These are phyloP conservation scores for Polypterus senegalus DNA, from an alignment of 2,113 vertebrate species.

Conservation along the genomic window DNA sequence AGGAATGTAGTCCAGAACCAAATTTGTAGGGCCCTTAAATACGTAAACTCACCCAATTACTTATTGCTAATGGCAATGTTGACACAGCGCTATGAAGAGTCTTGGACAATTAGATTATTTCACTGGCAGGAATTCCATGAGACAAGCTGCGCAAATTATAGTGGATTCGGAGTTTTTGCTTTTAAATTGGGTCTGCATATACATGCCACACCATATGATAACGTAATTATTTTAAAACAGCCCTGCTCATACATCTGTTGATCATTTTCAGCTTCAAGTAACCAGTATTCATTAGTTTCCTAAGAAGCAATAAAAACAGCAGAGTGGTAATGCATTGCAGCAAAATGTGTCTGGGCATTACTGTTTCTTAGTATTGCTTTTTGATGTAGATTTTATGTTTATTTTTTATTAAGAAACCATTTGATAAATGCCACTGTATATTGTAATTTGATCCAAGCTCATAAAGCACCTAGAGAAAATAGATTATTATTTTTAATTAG, in stretches of 20 bases:
- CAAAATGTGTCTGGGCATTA: background rate
- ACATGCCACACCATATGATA: constrained; percentile 8
- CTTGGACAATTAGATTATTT: constrained; percentile 6
- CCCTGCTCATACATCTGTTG: constrained; percentile 1
- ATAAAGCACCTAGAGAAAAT: too few relatives aligned
- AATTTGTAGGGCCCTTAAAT: background rate
- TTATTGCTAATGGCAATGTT: constrained; percentile 4
- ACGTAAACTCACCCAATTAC: background rate
- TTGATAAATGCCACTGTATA: background rate
- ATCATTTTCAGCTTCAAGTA: constrained; percentile 2
- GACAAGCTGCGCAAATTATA: background rate
- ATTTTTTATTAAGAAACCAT: background rate
- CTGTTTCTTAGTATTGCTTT: background rate
- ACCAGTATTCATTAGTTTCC: constrained; percentile 5
- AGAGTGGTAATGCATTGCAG: constrained; percentile 3
- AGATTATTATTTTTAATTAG: too few relatives aligned
- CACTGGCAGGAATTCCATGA: background rate
- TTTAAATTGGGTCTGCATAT: background rate
- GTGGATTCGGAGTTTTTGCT: background rate
- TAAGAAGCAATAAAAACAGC: constrained; percentile 5
- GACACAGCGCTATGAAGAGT: background rate
- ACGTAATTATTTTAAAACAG: constrained; percentile 1
- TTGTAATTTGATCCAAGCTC: too few relatives aligned
- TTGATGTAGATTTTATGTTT: constrained; percentile 1
- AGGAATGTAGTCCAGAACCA: background rate